Evolutionary conservation across 2,113 vertebrate species (phyloP), one percentile per base, ranked within the genome.

Genomic region (Callaeas wilsoni): DNA sequence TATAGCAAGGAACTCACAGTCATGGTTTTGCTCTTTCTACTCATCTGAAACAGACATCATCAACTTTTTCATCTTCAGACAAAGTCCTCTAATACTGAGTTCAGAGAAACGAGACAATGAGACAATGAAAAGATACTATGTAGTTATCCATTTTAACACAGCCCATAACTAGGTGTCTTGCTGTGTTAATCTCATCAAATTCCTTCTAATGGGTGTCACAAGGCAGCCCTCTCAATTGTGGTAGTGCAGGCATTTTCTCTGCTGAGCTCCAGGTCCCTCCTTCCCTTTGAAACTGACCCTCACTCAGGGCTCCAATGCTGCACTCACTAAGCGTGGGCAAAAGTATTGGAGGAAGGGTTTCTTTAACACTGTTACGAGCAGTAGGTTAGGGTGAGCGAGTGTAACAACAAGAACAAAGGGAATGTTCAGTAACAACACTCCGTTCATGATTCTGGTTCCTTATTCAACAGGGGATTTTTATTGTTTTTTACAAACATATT

Each of bases 351-450:
- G 20, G 17, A 71, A 13, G 56, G 25, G 27, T 32, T 78, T 12
- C 27, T 69, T 87, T 65, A 56, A 53, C 7, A n/a, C 4, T 29
- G 13, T 12, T 23, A 29, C 0, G 17, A 83, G 32, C 55, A 85
- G 18, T 23, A 77, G 80, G 7, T 27, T 52, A 39, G 9, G 16
- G 37, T 18, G 10, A 68, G 25, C 0, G 0, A 76, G 35, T 22
- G 8, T 27, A 68, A 55, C 4, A 57, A 46, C 1, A 47, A 76
- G 10, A 68, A 76, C 8, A 69, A 52, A 33, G 33, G 16, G 76
- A 86, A 77, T 4, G 9, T 17, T 26, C 70, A 60, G 25, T 26
- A 70, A 53, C 19, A 53, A 56, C 2, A 6, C 3, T 11, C 26
- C 9, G 42, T 13, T 59, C 8, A 15, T 13, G 3, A 50, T 17